These are phyloP conservation scores for Dreissena polymorpha DNA, from an alignment of 1,140 invertebrate genomes.

Conservation along the genomic window DNA sequence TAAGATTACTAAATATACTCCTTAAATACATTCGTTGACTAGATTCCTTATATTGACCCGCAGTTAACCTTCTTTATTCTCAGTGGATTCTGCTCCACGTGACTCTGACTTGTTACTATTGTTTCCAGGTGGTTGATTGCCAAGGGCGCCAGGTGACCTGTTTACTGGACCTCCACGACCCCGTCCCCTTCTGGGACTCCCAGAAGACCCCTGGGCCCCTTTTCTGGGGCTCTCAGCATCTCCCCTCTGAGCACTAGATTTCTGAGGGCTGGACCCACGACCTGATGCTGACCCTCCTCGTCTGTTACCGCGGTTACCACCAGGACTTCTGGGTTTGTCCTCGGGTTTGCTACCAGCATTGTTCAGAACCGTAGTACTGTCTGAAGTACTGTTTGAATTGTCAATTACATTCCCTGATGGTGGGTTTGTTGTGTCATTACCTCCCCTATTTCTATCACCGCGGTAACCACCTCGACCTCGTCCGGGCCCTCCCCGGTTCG, in stretches of 20 bases:
- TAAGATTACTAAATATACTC: background rate
- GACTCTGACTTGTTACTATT: background rate
- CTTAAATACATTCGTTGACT: conserved; percentile 34
- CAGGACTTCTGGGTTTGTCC: background rate
- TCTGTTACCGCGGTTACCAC: background rate
- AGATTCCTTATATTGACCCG: background rate
- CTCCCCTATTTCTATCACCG: background rate
- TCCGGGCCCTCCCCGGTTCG: background rate
- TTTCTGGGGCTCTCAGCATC: background rate
- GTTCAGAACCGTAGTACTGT: background rate
- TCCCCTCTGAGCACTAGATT: no score
- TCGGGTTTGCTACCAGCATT: background rate
- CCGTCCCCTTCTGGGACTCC: conserved; percentile 23
- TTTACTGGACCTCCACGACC: background rate
- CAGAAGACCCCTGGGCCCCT: conserved; percentile 10
- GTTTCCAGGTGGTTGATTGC: background rate
- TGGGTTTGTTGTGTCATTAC: background rate
- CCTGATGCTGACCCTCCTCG: background rate
- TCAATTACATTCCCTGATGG: background rate
- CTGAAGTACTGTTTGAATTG: background rate
- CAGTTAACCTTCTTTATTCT: conserved; percentile 31
- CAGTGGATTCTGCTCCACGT: background rate
- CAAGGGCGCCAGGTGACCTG: no score
- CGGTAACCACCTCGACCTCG: conserved; percentile 9
- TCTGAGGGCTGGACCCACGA: no score